These are phyloP conservation scores for Frankliniella fusca DNA, from an alignment of 2,888 invertebrate species.

Conservation along the genomic window DNA sequence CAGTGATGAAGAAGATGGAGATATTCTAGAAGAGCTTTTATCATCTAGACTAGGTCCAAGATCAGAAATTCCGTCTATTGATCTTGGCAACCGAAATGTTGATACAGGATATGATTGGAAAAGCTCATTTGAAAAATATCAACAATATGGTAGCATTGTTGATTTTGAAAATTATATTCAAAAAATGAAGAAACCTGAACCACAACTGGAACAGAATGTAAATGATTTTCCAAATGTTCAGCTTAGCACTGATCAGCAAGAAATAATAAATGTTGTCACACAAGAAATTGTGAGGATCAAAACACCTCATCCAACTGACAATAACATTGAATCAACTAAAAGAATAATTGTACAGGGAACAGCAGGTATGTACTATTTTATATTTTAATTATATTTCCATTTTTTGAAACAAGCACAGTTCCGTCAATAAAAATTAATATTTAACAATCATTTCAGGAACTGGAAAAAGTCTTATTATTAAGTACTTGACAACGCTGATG, in stretches of 20 bases:
- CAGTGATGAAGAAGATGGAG: background rate
- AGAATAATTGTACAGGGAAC: background rate
- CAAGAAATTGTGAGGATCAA: background rate
- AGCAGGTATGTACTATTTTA: background rate
- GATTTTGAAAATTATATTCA: background rate
- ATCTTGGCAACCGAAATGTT: constrained; percentile 8
- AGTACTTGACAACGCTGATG: background rate
- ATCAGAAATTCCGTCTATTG: background rate
- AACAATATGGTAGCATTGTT: background rate
- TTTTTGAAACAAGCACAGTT: background rate
- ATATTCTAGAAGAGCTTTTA: constrained; percentile 20
- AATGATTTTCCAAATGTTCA: background rate
- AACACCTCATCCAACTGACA: background rate
- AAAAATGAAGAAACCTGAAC: background rate
- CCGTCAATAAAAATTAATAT: background rate
- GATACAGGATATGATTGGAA: constrained; percentile 26
- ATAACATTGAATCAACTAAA: background rate
- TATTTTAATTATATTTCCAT: background rate
- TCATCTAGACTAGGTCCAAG: constrained; percentile 28
- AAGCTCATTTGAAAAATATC: background rate
- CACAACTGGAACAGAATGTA: background rate
- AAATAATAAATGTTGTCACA: background rate
- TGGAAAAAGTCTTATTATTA: background rate
- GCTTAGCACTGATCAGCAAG: background rate
- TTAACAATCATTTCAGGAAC: background rate